A percentile compares a stretch with the other conserved stretches of the same genome.
Evolutionary conservation across 2,797 vertebrate genomes (phyloP).

Genomic region (Tarsius wallacei): DNA sequence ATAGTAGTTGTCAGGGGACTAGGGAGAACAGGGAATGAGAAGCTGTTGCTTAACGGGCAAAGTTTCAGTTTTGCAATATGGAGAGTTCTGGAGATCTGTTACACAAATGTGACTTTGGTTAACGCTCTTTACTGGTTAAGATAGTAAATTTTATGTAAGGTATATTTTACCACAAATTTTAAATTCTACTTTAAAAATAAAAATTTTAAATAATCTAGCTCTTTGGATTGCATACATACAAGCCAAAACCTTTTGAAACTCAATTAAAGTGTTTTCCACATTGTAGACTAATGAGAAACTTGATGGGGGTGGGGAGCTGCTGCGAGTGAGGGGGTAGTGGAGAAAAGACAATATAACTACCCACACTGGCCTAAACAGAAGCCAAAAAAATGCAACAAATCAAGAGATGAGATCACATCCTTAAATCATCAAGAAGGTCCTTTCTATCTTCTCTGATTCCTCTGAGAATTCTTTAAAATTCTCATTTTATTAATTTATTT

Average conservation of each 20-base stretch:
- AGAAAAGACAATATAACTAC: neutral
- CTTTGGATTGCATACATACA: neutral
- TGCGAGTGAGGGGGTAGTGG: accelerated
- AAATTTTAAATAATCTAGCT: neutral
- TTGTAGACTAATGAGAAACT: neutral
- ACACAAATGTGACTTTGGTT: neutral
- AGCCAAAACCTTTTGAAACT: neutral
- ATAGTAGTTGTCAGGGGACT: neutral
- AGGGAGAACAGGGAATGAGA: neutral
- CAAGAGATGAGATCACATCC: neutral
- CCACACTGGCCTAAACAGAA: neutral
- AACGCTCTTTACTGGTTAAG: neutral
- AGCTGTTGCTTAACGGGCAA: neutral
- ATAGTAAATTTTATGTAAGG: neutral
- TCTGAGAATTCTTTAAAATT: neutral
- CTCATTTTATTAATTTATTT: no score
- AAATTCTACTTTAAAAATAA: no score
- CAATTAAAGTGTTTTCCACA: neutral
- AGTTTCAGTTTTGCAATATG: neutral
- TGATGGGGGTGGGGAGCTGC: no score
- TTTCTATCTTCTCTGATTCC: neutral
- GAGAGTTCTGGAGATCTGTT: neutral
- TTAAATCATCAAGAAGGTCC: neutral
- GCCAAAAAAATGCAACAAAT: neutral
- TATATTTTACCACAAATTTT: neutral